Evolutionary conservation across 2,113 vertebrate species (phyloP), one percentile per base, ranked within the genome.

Genomic region (Hippocampus zosterae): DNA sequence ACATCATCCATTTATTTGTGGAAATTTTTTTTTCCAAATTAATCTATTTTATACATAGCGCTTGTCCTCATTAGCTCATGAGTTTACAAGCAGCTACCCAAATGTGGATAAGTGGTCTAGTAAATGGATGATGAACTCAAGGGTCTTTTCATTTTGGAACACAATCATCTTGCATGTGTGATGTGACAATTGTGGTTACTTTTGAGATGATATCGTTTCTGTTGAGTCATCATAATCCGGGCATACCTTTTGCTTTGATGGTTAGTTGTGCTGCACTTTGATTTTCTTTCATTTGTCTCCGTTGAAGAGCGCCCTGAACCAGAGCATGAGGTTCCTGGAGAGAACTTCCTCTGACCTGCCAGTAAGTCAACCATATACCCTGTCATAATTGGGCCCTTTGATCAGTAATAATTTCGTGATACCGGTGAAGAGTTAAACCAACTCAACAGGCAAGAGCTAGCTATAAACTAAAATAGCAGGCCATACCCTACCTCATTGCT

Each of bases 271-370:
- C 19, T 61, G 48, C 16, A 55, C 3, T 52, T 5, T 56, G 27
- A 67, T 5, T 72, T 13, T 62, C 69, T 74, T 8, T 67, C 62
- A 18, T 68, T 61, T 5, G 44, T 72, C 37, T 76, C 21, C n/a
- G 33, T 81, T 64, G 13, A 74, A 90, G 97, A 92, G 85, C 19
- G 84, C 89, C 19, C 74, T 96, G 87, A 92, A 93, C 85, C 91
- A 93, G 80, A 94, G 91, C 66, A 90, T 97, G 87, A 85, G 88
- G 53, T 81, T 89, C 44, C 89, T 99, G 77, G 91, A 96, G 70
- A 90, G 74, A 73, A 94, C 85, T 0, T 88, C 90, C 13, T 91
- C 83, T 10, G 92, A 94, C 76, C 85, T 98, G 68, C 83, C 66
- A 44, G 97, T 98, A 88, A 92, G 94, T 80, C 21, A 33, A 66